Percentiles rank a stretch among this genome's conserved stretches.
Evolutionary conservation across 2,797 vertebrate genomes (phyloP).

Genomic region (Gadopsis bispinosus): DNA sequence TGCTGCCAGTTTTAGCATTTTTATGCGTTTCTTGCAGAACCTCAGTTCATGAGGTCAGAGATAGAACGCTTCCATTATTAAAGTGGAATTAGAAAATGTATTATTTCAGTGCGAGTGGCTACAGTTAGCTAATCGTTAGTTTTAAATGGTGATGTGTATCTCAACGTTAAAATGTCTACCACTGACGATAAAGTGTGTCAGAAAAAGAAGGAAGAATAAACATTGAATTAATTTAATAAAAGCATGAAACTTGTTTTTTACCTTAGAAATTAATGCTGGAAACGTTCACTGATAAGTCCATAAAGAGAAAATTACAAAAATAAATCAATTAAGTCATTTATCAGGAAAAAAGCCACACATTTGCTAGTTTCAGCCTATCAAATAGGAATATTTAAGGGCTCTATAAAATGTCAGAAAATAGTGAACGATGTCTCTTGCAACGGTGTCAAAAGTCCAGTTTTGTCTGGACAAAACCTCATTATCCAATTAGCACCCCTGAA

Average conservation of each 20-base stretch:
- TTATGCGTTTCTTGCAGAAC: constrained; percentile 26
- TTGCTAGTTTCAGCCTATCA: background rate
- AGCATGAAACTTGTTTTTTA: background rate
- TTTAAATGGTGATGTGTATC: background rate
- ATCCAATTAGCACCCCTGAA: too few species aligned
- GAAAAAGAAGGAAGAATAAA: background rate
- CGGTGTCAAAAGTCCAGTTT: background rate
- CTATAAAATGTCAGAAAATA: background rate
- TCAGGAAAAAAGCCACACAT: background rate
- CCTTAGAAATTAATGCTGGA: background rate
- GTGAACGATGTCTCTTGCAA: background rate
- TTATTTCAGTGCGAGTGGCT: background rate
- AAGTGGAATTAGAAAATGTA: constrained; percentile 17
- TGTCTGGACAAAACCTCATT: background rate
- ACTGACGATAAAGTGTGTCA: background rate
- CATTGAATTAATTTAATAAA: background rate
- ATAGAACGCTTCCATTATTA: background rate
- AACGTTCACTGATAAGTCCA: background rate
- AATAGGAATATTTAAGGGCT: background rate
- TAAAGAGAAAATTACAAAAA: background rate
- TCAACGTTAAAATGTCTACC: background rate
- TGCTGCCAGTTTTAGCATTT: constrained; percentile 3
- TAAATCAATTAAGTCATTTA: background rate
- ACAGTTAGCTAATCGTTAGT: constrained; percentile 5
- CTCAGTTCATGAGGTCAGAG: background rate